Evolutionary conservation across 2,113 vertebrate genomes (phyloP).

Genomic region (Oncorhynchus mykiss): DNA sequence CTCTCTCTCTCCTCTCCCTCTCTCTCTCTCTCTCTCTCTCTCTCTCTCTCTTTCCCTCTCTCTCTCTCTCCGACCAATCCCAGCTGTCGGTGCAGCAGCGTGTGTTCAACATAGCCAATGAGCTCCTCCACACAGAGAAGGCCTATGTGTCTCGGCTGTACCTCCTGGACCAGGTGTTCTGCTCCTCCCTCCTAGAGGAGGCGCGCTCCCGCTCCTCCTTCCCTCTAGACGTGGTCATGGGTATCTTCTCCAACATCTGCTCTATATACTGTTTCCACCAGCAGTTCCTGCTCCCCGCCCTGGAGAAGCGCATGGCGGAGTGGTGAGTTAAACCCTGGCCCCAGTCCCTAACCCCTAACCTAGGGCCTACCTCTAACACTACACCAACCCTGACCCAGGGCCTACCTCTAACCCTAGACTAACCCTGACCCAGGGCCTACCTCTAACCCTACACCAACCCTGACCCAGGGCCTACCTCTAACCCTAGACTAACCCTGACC

Average conservation of each 20-base stretch:
- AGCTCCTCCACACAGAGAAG: constrained; percentile 87
- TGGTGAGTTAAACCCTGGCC: constrained; percentile 74
- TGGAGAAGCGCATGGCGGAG: constrained; percentile 92
- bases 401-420: no score
- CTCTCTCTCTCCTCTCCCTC: no score
- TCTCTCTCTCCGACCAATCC: not conserved
- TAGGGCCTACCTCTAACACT: no score
- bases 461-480: no score
- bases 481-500: no score
- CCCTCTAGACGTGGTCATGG: constrained; percentile 84
- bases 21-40: no score
- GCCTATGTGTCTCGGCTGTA: constrained; percentile 87
- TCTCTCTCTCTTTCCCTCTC: no score
- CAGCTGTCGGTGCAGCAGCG: constrained; percentile 86
- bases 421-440: no score
- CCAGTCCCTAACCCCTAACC: no score
- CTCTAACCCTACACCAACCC: no score
- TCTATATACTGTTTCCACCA: constrained; percentile 93
- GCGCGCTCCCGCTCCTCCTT: constrained; percentile 82
- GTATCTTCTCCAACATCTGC: constrained; percentile 93
- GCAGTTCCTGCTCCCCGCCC: constrained; percentile 88
- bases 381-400: no score
- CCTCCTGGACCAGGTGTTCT: constrained; percentile 92
- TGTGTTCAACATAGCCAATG: constrained; percentile 89
- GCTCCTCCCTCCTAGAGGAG: constrained; percentile 85